A percentile compares a stretch with the other conserved stretches of the same genome.
These are phyloP conservation scores for Apamea monoglypha DNA, from an alignment of 2,888 invertebrate genomes.

Conservation along the genomic window DNA sequence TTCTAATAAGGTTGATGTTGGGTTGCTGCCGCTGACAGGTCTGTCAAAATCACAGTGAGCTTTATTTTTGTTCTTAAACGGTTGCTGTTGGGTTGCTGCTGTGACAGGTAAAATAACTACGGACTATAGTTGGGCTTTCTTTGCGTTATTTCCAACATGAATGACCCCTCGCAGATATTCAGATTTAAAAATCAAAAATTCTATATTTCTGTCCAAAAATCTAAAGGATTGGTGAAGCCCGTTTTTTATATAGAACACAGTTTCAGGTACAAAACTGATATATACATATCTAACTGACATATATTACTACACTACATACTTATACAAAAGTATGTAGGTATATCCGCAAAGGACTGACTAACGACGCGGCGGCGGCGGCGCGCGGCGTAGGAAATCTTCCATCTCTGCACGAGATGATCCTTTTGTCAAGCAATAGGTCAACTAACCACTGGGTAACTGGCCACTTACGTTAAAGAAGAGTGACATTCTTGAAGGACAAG, in stretches of 20 bases:
- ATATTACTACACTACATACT: too few relatives aligned
- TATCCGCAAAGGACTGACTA: not conserved
- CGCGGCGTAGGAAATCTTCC: not conserved
- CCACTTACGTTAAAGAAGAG: not conserved
- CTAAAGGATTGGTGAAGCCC: not conserved
- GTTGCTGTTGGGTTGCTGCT: not conserved
- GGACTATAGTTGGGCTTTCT: not conserved
- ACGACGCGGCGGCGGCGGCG: not conserved
- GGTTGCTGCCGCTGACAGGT: too few relatives aligned
- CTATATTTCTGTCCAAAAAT: not conserved
- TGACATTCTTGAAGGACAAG: not conserved
- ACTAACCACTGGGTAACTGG: not conserved
- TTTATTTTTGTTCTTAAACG: too few relatives aligned
- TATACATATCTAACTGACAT: too few relatives aligned
- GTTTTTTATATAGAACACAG: not conserved
- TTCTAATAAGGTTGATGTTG: not conserved
- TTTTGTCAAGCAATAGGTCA: constrained; percentile 16
- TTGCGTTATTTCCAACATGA: not conserved
- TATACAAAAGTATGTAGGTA: not conserved
- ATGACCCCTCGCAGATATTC: not conserved
- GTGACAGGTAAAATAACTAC: too few relatives aligned
- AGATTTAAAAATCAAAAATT: not conserved
- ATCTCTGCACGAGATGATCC: not conserved
- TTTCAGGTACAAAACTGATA: not conserved
- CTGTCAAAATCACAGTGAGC: too few relatives aligned